Evolutionary conservation across 2,888 invertebrate species (phyloP), one percentile per base, ranked within the genome.

Genomic region (Drosophila stalkeri): DNA sequence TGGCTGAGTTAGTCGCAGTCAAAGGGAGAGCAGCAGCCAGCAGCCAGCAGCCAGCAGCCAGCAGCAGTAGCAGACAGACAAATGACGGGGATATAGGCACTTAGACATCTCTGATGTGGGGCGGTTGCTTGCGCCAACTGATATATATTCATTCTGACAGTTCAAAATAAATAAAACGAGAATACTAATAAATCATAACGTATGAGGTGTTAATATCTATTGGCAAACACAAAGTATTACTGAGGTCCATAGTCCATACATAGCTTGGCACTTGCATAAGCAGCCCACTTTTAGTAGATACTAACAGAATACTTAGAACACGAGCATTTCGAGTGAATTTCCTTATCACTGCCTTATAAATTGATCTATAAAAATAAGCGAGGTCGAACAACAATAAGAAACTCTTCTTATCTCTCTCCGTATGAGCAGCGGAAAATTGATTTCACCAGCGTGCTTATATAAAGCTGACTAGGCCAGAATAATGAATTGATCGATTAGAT

Each of bases 51-150:
- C 75, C 88, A 86, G 86, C 67, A 51, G 56, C 16, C 43, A 43
- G 43, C 41, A 39, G 56, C 18, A 18, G 18, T 18, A 41, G 73
- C 81, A 83, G 81, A 77, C 88, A 86, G 86, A 86, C 81, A 90
- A 86, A 86, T 86, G 89, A 81, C 77, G 79, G 86, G 77, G 86
- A 86, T 90, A 75, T 80, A 77, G 87, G 80, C 85, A 72, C 71
- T 65, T 73, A 55, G 11, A 47, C 56, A 49, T 55, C 49, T 64
- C 46, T 49, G 20, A 57, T 59, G 39, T 63, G 52, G 52, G 33
- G 43, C 31, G 46, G 44, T 44, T 33, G 35, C 5, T 9, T 12
- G 27, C 35, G 3, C 23, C 18, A 35, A 43, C 63, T 8, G 20
- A 33, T 1, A 59, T 57, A 52, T 31, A 64, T 44, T 63, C 49